Base-by-base conservation (phyloP, 2,797 vertebrate genomes). In the Pantherophis vulpinus region DNA sequence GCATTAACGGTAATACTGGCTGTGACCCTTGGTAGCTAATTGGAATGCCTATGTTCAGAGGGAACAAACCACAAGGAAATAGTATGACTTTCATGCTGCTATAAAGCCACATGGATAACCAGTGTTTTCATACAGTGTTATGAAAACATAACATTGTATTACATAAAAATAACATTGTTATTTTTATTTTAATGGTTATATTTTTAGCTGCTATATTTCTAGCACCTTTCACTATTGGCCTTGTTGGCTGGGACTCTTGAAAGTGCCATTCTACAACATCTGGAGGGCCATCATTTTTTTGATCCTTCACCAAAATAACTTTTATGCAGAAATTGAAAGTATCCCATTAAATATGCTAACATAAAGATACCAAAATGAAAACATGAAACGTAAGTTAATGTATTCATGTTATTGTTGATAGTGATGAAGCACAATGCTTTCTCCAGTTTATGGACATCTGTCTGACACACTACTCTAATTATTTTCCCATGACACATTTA, bases 391-490 rank as follows among this genome's bases (percentile, higher is more conserved):
- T 23, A 95, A 94, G 66, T 87, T 88, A 92, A n/a, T 91, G 70
- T 93, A 96, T 94, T 96, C 91, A 96, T 93, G 70, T 93, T 95
- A 94, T 94, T 89, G 94, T 94, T 96, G 96, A 95, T 96, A 96
- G 59, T 0, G 94, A 97, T 96, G 95, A 96, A 96, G 96, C 96
- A 94, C 83, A 94, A 97, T 79, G 66, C 94, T 96, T 95, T 96
- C 96, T 96, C 95, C 97, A 95, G 96, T 97, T 96, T 97, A 97
- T 96, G 93, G 94, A 97, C 96, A 97, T 97, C 95, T 97, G 97
- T 95, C 97, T 96, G 97, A 96, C 96, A 97, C 95, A 96, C 96
- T 96, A 95, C 95, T 96, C 94, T 94, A 97, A 97, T 97, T 97
- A 97, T 94, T 96, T 96, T 94, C 94, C 94, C 93, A 96, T 95